Conservation (phyloP, 1,140 invertebrate species). For the Zeugodacus cucurbitae region DNA sequence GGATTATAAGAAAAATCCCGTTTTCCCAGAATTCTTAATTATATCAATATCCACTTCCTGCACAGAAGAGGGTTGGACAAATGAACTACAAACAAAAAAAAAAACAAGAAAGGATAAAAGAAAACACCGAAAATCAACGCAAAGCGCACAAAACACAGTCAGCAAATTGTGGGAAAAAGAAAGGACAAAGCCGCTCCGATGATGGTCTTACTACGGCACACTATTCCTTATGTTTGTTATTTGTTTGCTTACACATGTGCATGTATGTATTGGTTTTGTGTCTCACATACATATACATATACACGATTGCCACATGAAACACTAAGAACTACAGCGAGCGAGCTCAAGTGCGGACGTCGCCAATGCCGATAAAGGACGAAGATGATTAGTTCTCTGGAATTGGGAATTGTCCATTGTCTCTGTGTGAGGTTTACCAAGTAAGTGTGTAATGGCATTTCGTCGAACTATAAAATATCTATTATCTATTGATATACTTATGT, state of each 20-base stretch:
- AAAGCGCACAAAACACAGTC: constrained; percentile 1
- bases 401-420: neutral
- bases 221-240: neutral
- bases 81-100: constrained; percentile 9
- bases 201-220: constrained; percentile 24
- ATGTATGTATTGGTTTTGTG: neutral
- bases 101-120: neutral
- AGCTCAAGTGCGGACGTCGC: neutral
- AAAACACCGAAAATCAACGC: constrained; percentile 33
- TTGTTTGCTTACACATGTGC: neutral
- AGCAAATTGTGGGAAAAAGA: constrained; percentile 33
- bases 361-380: constrained; percentile 16
- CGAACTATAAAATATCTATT: constrained; percentile 19
- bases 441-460: neutral
- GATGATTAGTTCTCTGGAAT: neutral
- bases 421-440: neutral
- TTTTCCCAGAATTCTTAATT: constrained; percentile 38
- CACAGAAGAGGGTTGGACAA: constrained; percentile 35
- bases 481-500: neutral
- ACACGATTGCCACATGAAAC: neutral
- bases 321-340: too few relatives aligned
- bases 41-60: constrained; percentile 39
- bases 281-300: neutral
- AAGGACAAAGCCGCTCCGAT: constrained; percentile 33
- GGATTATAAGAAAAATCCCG: constrained; percentile 31